phyloP scores from a whole-genome alignment of 1,140 invertebrate species.

The Acyrthosiphon pisum region DNA sequence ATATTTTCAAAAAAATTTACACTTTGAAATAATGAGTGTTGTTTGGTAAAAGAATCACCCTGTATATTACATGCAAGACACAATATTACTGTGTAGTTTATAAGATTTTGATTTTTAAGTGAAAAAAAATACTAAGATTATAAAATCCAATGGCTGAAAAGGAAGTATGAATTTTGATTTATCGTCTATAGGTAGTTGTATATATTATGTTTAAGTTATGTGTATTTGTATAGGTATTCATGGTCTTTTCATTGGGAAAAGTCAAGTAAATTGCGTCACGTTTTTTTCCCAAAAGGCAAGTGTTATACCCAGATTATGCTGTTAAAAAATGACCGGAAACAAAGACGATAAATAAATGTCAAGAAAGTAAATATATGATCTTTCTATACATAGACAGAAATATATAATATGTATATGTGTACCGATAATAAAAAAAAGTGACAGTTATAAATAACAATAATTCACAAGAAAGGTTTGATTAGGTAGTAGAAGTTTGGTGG shows the following conservation, averaged over 20 bases:
- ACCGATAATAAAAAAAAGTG: neutral
- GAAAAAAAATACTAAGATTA: neutral
- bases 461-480: neutral
- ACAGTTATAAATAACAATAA: neutral
- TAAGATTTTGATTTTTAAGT: neutral
- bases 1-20: too few relatives aligned
- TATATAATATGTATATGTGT: neutral
- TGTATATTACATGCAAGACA: neutral
- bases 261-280: neutral
- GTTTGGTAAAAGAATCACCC: too few relatives aligned
- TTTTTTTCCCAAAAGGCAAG: neutral
- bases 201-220: neutral
- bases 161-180: neutral
- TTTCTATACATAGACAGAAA: neutral
- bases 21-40: too few relatives aligned
- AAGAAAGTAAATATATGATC: neutral
- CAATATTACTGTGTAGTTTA: neutral
- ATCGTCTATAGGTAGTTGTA: neutral
- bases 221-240: neutral
- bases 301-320: neutral
- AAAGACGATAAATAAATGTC: conserved; percentile 16
- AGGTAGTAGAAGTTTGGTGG: neutral
- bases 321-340: neutral
- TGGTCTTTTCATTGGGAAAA: neutral
- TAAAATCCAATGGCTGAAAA: neutral